Base-by-base conservation (phyloP, 1,140 invertebrate species). In the Aphidius gifuensis region DNA sequence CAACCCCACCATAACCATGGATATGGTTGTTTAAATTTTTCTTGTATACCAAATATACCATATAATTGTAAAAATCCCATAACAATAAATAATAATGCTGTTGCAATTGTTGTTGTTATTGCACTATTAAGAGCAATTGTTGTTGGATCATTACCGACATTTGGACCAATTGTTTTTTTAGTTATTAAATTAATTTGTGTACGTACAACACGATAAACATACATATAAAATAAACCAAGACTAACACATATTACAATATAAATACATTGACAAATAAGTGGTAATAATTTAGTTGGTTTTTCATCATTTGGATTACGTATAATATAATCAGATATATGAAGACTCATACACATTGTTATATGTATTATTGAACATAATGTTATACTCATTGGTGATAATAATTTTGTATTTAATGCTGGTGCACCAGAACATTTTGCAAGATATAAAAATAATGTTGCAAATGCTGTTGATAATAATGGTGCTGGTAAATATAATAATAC, bases 1-100 rank as follows among this genome's bases (percentile, higher is more conserved):
- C 92, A 94, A 9, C 90, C 88, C 91, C 92, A 95, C 83, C 93
- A 91, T 6, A 94, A 81, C 93, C 93, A 96, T 1, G 86, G 83
- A 66, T 87, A 83, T 4, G 83, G 76, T 65, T 82, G 75, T 51
- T 85, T 78, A 32, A 32, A 32, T 65, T 84, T 69, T 68, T 86
- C 79, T 74, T 84, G 75, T 6, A 91, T 86, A 8, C 88, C 88
- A 70, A 92, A 88, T 63, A 93, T 87, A 0, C 90, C 92, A 71
- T 92, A 94, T 9, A 94, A 84, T 69, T 94, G 92, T 6, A 95
- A 82, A 1, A 86, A 85, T 6, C 90, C 91, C 80, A 92, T 86
- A 5, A 94, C 71, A 21, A 94, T 84, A 73, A 93, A 93, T 9
- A 94, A 77, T 58, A 95, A 78, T 1, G 93, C 91, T 0, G 90